Conservation (phyloP, 2,888 invertebrate genomes). For the Ferrisia virgata region DNA sequence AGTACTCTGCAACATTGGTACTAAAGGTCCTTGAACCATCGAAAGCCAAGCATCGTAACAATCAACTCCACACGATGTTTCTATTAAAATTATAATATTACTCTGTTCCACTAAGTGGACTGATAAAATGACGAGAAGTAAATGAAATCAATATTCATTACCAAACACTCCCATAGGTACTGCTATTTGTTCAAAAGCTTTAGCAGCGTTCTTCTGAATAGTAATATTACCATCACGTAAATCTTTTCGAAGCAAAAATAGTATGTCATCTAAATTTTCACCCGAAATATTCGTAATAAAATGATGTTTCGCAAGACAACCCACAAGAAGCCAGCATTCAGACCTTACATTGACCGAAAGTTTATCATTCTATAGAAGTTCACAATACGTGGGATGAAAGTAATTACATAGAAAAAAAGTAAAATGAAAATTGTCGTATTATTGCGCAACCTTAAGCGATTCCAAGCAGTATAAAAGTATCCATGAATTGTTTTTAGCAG, state of each 20-base stretch:
- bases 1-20: conserved; percentile 36
- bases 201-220: conserved; percentile 36
- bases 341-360: background rate
- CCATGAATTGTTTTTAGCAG: background rate
- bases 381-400: background rate
- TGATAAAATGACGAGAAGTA: background rate
- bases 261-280: background rate
- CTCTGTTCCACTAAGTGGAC: background rate
- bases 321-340: conserved; percentile 39
- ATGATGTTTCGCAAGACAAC: conserved; percentile 23
- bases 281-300: conserved; percentile 18
- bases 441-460: background rate
- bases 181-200: conserved; percentile 38
- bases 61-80: background rate
- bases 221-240: conserved; percentile 16
- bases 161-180: conserved; percentile 16
- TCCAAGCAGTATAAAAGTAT: conserved; percentile 34
- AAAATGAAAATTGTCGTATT: background rate
- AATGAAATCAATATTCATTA: background rate
- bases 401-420: background rate
- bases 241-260: background rate
- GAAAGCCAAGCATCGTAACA: conserved; percentile 4
- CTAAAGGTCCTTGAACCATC: conserved; percentile 32
- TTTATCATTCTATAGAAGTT: conserved; percentile 18
- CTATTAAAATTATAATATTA: background rate